Percentiles rank a stretch among this genome's conserved stretches.
Evolutionary conservation across 2,797 vertebrate genomes (phyloP).

Genomic region (Ctenopoma kingsleyae): DNA sequence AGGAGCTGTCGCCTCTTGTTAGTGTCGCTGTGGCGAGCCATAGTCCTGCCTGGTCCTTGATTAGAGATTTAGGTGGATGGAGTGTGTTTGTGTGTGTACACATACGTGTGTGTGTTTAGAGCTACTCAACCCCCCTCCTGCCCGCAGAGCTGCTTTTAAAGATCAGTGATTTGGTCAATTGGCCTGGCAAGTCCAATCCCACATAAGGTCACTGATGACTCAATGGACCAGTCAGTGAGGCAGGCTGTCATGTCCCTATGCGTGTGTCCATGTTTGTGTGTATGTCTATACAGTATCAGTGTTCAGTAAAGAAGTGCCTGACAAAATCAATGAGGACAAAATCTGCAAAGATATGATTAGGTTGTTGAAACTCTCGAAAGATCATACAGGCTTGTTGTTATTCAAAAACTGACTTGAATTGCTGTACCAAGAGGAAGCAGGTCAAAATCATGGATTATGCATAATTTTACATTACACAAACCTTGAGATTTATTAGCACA

Average conservation of each 20-base stretch:
- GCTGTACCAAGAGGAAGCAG: too few relatives aligned
- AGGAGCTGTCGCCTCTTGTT: slow-evolving; percentile 88
- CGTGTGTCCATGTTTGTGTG: slow-evolving; percentile 33
- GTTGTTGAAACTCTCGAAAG: slow-evolving; percentile 29
- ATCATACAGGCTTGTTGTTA: neutral
- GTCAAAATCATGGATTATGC: too few relatives aligned
- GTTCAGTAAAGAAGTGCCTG: slow-evolving; percentile 6
- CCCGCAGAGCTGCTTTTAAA: slow-evolving; percentile 85
- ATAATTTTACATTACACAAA: too few relatives aligned
- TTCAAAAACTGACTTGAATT: too few relatives aligned
- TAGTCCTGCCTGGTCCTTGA: slow-evolving; percentile 86
- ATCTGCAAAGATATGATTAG: slow-evolving; percentile 51
- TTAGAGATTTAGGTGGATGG: slow-evolving; percentile 82
- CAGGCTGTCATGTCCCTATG: slow-evolving; percentile 66
- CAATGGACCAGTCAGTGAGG: slow-evolving; percentile 78
- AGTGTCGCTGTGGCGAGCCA: slow-evolving; percentile 82
- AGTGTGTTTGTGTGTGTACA: slow-evolving; percentile 20
- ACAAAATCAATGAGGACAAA: slow-evolving; percentile 63
- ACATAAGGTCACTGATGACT: slow-evolving; percentile 83
- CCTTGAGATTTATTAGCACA: too few relatives aligned
- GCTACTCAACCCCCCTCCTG: slow-evolving; percentile 36
- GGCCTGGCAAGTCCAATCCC: slow-evolving; percentile 84
- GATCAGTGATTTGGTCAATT: slow-evolving; percentile 90
- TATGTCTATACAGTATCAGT: slow-evolving; percentile 1
- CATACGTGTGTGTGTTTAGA: slow-evolving; percentile 49